Evolutionary conservation across 1,140 invertebrate species (phyloP).

Genomic region (Nilaparvata lugens): DNA sequence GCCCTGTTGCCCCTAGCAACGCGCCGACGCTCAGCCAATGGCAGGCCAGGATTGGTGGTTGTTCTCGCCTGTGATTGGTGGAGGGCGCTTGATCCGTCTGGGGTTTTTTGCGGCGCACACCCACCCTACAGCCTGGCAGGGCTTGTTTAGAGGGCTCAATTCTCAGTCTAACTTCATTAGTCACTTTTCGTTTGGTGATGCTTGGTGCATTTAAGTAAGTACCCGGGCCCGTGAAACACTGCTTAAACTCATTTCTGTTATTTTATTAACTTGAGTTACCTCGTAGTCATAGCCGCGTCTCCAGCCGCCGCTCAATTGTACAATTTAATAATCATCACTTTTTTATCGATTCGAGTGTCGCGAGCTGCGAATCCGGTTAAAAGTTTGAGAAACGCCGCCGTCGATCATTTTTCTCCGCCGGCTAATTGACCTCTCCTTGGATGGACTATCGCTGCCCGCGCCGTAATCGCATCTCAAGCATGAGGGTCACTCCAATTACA

Average conservation of each 20-base stretch:
- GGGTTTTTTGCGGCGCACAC: constrained; percentile 16
- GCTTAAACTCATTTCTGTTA: constrained; percentile 18
- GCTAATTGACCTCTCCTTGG: too few species aligned
- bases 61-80: constrained; percentile 3
- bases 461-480: too few species aligned
- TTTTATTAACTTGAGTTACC: constrained; percentile 18
- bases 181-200: constrained; percentile 28
- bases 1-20: not conserved
- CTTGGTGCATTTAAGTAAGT: constrained; percentile 18
- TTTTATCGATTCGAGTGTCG: too few species aligned
- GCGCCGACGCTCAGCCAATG: not conserved
- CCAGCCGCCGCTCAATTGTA: constrained; percentile 11
- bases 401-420: too few species aligned
- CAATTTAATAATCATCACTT: constrained; percentile 16
- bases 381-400: too few species aligned
- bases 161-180: constrained; percentile 28
- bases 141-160: constrained; percentile 24
- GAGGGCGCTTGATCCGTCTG: constrained; percentile 4
- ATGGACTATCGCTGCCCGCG: too few species aligned
- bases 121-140: not conserved
- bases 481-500: too few species aligned
- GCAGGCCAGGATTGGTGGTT: not conserved
- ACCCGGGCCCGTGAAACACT: constrained; percentile 11
- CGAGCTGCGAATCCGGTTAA: too few species aligned
- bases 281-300: not conserved